A percentile compares a stretch with the other conserved stretches of the same genome.
phyloP scores from a whole-genome alignment of 2,888 invertebrate genomes.

The Volucella inanis region DNA sequence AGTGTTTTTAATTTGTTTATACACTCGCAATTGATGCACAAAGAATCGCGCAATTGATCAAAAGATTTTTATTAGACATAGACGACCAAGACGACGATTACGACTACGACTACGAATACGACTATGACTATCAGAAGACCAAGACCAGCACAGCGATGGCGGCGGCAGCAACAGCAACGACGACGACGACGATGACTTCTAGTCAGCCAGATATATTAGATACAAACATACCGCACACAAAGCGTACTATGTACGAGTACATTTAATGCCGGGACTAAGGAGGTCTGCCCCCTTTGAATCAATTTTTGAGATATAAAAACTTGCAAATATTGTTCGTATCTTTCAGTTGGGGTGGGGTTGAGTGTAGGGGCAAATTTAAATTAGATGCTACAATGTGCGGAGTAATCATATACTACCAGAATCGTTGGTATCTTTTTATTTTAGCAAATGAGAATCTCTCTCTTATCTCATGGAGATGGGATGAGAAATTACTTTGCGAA shows the following conservation, averaged over 20 bases:
- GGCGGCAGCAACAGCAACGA: slow-evolving; percentile 17
- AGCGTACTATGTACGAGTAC: slow-evolving; percentile 40
- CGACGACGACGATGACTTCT: slow-evolving; percentile 35
- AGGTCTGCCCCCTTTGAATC: slow-evolving; percentile 55
- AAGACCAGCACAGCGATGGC: slow-evolving; percentile 11
- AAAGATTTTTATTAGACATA: slow-evolving; percentile 68
- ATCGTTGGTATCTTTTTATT: slow-evolving; percentile 12
- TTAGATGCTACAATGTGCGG: slow-evolving; percentile 50
- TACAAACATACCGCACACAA: neutral
- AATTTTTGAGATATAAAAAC: slow-evolving; percentile 64
- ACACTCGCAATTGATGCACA: slow-evolving; percentile 67
- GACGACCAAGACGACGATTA: slow-evolving; percentile 26
- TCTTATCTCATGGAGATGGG: no score
- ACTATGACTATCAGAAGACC: no score
- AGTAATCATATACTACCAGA: slow-evolving; percentile 11
- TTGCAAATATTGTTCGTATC: slow-evolving; percentile 18
- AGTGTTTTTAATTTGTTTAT: slow-evolving; percentile 74
- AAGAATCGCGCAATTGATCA: slow-evolving; percentile 73
- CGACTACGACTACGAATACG: no score
- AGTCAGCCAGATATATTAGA: slow-evolving; percentile 8
- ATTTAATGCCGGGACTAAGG: slow-evolving; percentile 31
- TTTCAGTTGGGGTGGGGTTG: slow-evolving; percentile 30
- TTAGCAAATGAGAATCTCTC: neutral
- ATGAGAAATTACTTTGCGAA: no score
- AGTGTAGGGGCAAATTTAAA: slow-evolving; percentile 47